Conservation (phyloP, 2,113 vertebrate species). For the Neoarius graeffei region DNA sequence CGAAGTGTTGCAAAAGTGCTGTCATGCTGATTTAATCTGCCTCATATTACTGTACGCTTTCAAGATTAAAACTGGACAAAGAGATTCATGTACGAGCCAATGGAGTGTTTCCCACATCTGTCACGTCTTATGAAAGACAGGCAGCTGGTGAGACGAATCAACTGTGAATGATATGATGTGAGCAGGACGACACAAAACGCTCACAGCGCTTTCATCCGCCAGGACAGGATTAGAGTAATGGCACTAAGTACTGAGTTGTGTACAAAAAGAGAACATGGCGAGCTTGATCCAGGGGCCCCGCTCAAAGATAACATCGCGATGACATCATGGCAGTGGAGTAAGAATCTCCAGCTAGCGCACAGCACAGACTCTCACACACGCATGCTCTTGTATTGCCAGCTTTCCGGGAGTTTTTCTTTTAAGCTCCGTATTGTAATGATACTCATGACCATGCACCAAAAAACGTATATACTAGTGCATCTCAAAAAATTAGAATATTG, state of each 20-base stretch:
- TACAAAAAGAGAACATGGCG: background rate
- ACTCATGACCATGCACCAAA: background rate
- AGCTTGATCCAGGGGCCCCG: background rate
- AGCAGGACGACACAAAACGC: slow-evolving; percentile 5
- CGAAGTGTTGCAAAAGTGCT: background rate
- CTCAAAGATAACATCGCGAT: slow-evolving; percentile 20
- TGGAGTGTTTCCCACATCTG: slow-evolving; percentile 4
- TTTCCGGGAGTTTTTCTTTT: background rate
- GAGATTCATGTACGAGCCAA: background rate
- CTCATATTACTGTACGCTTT: background rate
- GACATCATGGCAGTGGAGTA: slow-evolving; percentile 23
- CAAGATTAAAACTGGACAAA: background rate
- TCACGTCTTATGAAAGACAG: background rate
- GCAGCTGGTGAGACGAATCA: background rate
- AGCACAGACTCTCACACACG: background rate
- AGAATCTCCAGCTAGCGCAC: background rate
- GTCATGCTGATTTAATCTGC: background rate
- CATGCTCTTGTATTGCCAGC: background rate
- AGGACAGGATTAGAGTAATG: slow-evolving; percentile 18
- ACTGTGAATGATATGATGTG: background rate
- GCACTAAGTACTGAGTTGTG: background rate
- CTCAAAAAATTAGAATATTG: too few relatives aligned
- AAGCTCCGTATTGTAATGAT: background rate
- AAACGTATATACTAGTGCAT: too few relatives aligned
- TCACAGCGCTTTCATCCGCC: slow-evolving; percentile 1